Percentiles rank a stretch among this genome's conserved stretches.
Evolutionary conservation across 1,140 invertebrate genomes (phyloP).

Genomic region (Orius insidiosus): DNA sequence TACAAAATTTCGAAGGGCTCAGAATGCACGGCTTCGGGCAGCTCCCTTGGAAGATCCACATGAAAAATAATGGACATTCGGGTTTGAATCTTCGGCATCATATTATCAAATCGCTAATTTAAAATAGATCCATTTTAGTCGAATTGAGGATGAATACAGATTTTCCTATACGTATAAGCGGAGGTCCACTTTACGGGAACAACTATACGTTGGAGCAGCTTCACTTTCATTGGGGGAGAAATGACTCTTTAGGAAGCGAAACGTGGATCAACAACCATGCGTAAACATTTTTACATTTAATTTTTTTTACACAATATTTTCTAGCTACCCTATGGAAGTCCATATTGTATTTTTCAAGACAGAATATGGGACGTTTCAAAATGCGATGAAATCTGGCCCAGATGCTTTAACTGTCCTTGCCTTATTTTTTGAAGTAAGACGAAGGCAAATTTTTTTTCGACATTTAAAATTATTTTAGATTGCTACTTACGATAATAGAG

Average conservation of each 20-base stretch:
- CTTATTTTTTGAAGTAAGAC: conserved; percentile 32
- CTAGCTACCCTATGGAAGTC: conserved; percentile 56
- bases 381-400: conserved; percentile 26
- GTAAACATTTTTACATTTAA: conserved; percentile 15
- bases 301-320: no score
- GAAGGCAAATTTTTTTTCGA: neutral
- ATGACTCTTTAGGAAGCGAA: conserved; percentile 68
- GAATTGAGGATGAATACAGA: conserved; percentile 19
- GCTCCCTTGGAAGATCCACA: conserved; percentile 30
- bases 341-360: conserved; percentile 75
- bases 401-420: conserved; percentile 37
- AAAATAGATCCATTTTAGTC: conserved; percentile 18
- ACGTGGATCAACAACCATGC: conserved; percentile 54
- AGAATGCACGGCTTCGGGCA: conserved; percentile 36
- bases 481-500: conserved; percentile 18
- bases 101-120: neutral
- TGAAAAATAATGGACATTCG: conserved; percentile 61
- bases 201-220: conserved; percentile 62
- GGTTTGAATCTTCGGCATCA: conserved; percentile 28
- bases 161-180: conserved; percentile 22
- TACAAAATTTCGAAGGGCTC: conserved; percentile 34
- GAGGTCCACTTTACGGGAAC: conserved; percentile 48
- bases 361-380: conserved; percentile 26
- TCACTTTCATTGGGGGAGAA: conserved; percentile 75
- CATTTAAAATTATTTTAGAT: conserved; percentile 15